Percentiles rank a stretch among this genome's conserved stretches.
Evolutionary conservation across 2,113 vertebrate species (phyloP).

Genomic region (Psittacula cyanocephala): DNA sequence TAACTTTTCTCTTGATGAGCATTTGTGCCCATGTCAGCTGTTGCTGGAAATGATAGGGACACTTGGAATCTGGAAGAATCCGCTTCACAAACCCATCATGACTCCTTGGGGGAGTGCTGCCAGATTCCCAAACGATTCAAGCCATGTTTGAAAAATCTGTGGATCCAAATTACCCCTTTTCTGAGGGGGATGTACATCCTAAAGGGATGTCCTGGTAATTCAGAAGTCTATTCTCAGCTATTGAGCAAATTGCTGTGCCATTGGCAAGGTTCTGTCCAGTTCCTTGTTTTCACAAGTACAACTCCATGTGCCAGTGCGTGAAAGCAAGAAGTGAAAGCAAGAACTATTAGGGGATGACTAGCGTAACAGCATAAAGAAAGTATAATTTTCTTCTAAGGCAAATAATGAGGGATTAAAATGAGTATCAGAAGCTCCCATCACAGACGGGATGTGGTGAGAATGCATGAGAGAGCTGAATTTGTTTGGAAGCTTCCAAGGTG

Average conservation of each 20-base stretch:
- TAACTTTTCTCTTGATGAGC: not conserved
- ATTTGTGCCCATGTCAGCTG: not conserved
- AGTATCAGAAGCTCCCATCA: not conserved
- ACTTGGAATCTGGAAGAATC: constrained; percentile 15
- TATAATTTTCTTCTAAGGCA: not conserved
- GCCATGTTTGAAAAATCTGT: not conserved
- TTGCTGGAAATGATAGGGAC: constrained; percentile 5
- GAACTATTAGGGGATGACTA: not conserved
- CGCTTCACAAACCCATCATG: not conserved
- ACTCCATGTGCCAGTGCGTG: not conserved
- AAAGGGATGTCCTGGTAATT: not conserved
- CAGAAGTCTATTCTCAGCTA: not conserved
- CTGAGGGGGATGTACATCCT: not conserved
- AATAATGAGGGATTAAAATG: not conserved
- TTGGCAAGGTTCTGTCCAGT: not conserved
- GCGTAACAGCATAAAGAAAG: not conserved
- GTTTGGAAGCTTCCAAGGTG: not conserved
- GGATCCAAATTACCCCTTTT: not conserved
- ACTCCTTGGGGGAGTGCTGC: not conserved
- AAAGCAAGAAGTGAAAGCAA: not conserved
- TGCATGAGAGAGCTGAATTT: not conserved
- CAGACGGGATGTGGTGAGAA: not conserved
- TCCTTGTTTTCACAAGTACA: not conserved
- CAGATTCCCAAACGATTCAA: constrained; percentile 21
- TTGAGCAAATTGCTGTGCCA: not conserved